Conservation (phyloP, 1,140 invertebrate genomes). For the Neotoxoptera formosana region DNA sequence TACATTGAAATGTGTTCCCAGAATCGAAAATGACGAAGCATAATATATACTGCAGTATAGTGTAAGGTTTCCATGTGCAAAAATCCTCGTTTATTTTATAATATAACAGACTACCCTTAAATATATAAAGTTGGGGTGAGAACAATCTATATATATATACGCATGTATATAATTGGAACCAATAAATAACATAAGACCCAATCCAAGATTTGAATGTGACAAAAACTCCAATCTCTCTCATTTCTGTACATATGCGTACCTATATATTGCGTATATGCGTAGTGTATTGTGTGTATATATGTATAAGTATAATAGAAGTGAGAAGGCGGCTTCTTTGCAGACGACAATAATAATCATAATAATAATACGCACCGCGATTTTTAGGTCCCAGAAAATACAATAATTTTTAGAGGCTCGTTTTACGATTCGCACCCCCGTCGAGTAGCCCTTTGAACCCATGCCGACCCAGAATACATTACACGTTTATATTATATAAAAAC, state of each 20-base stretch:
- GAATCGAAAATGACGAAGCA: background rate
- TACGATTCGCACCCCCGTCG: conserved; percentile 56
- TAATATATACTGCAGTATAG: background rate
- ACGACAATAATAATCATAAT: conserved; percentile 21
- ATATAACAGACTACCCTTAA: background rate
- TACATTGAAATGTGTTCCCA: background rate
- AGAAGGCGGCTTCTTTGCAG: conserved; percentile 35
- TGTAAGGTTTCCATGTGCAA: conserved; percentile 11
- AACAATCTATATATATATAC: background rate
- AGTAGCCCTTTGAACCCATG: conserved; percentile 50
- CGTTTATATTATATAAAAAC: background rate
- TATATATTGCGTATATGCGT: background rate
- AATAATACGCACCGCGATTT: conserved; percentile 30
- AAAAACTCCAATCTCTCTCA: conserved; percentile 23
- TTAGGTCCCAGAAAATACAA: conserved; percentile 53
- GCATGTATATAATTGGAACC: conserved; percentile 25
- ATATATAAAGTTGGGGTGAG: background rate
- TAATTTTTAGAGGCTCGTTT: conserved; percentile 55
- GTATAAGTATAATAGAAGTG: background rate
- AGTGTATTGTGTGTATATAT: background rate
- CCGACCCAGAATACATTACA: conserved; percentile 53
- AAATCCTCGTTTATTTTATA: background rate
- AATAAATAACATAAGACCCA: conserved; percentile 31
- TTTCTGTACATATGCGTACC: background rate
- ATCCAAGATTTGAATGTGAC: conserved; percentile 22